Percentiles rank a stretch among this genome's conserved stretches.
Evolutionary conservation across 2,113 vertebrate species (phyloP).

Genomic region (Upupa epops): DNA sequence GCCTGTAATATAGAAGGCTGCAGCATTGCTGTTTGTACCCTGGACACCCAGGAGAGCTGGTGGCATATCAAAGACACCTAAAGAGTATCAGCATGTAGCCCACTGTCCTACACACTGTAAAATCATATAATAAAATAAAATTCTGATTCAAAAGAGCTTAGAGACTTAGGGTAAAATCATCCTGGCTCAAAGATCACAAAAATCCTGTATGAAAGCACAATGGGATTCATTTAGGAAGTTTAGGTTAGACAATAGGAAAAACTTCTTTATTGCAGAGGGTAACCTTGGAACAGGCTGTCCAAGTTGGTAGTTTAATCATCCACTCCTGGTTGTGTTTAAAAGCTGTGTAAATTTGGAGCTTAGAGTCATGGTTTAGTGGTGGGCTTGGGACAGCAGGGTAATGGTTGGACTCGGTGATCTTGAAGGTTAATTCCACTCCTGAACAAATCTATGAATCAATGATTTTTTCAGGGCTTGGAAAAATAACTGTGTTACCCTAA

Average conservation of each 20-base stretch:
- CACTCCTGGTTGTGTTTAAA: too few relatives aligned
- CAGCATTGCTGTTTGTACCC: fast-evolving
- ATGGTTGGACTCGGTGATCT: too few relatives aligned
- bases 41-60: not conserved
- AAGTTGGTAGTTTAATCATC: too few relatives aligned
- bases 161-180: not conserved
- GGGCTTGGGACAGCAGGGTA: too few relatives aligned
- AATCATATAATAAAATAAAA: not conserved
- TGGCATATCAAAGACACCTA: not conserved
- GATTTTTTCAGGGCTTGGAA: not conserved
- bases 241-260: too few relatives aligned
- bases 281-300: too few relatives aligned
- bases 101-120: not conserved
- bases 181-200: not conserved
- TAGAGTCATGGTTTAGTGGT: too few relatives aligned
- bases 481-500: not conserved
- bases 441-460: too few relatives aligned
- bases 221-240: not conserved
- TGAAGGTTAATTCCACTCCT: too few relatives aligned
- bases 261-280: too few relatives aligned
- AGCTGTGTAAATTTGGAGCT: too few relatives aligned
- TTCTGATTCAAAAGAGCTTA: not conserved
- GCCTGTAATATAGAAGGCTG: not conserved
- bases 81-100: not conserved
- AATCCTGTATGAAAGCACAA: not conserved